Percentiles rank a stretch among this genome's conserved stretches.
phyloP scores from a whole-genome alignment of 2,113 vertebrate species.

The Rattus norvegicus region DNA sequence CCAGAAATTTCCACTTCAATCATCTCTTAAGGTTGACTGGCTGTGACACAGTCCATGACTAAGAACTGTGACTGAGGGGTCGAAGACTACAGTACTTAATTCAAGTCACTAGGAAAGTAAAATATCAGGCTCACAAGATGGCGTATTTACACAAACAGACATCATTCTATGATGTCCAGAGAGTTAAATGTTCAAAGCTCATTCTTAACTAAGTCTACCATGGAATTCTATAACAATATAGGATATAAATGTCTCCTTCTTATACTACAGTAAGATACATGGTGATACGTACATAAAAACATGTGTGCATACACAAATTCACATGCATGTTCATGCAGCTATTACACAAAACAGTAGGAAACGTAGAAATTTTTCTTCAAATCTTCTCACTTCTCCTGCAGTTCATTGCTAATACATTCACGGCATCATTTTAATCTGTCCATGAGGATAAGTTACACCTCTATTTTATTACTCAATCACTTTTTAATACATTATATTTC shows the following conservation, averaged over 20 bases:
- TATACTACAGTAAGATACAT: neutral
- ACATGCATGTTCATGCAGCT: neutral
- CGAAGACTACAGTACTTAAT: conserved; percentile 3
- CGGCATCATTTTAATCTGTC: neutral
- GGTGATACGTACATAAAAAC: neutral
- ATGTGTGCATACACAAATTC: neutral
- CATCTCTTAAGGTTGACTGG: neutral
- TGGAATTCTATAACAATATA: neutral
- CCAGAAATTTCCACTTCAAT: no score
- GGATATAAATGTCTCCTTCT: neutral
- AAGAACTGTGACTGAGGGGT: neutral
- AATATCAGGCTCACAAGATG: neutral
- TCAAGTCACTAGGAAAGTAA: neutral
- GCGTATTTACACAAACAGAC: neutral
- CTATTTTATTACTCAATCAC: neutral
- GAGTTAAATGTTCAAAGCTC: neutral
- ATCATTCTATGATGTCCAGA: neutral
- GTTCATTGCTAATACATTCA: neutral
- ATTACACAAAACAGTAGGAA: neutral
- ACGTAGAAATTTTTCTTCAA: neutral
- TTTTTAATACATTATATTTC: neutral
- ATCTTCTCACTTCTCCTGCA: neutral
- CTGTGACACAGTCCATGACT: conserved; percentile 9
- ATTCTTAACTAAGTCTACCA: neutral
- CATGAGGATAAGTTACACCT: neutral